Conservation (phyloP, 35 echinoderm and acorn worm species). For the Lytechinus pictus region DNA sequence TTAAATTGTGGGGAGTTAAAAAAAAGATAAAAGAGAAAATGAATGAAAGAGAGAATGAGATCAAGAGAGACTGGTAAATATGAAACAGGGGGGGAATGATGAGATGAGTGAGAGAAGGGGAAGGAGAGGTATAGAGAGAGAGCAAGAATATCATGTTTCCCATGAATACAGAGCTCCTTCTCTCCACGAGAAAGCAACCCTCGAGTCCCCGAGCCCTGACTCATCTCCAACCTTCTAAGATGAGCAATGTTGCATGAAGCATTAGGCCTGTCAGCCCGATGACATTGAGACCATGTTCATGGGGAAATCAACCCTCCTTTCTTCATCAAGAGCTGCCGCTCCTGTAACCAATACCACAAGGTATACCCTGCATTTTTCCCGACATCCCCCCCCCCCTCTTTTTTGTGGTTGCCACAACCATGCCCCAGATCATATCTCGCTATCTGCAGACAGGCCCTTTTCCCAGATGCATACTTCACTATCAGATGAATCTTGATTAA, state of each 20-base stretch:
- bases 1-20: too few relatives aligned
- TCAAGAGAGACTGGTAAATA: background rate
- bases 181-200: too few relatives aligned
- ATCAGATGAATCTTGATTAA: background rate
- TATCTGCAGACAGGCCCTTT: background rate
- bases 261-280: background rate
- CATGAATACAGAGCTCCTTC: background rate
- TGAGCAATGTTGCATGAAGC: background rate
- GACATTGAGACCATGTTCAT: background rate
- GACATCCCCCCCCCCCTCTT: background rate
- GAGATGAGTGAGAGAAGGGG: too few relatives aligned
- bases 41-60: background rate
- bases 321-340: too few relatives aligned
- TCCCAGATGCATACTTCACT: background rate
- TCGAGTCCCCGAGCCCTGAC: background rate
- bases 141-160: background rate
- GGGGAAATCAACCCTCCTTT: background rate
- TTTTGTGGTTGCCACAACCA: background rate
- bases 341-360: too few relatives aligned
- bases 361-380: too few relatives aligned
- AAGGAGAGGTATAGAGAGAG: too few relatives aligned
- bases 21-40: background rate
- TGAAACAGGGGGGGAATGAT: too few relatives aligned
- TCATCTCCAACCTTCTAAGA: conserved; percentile 18
- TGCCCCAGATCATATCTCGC: background rate